These are phyloP conservation scores for Vicugna pacos DNA, from an alignment of 2,113 vertebrate genomes.

Conservation along the genomic window DNA sequence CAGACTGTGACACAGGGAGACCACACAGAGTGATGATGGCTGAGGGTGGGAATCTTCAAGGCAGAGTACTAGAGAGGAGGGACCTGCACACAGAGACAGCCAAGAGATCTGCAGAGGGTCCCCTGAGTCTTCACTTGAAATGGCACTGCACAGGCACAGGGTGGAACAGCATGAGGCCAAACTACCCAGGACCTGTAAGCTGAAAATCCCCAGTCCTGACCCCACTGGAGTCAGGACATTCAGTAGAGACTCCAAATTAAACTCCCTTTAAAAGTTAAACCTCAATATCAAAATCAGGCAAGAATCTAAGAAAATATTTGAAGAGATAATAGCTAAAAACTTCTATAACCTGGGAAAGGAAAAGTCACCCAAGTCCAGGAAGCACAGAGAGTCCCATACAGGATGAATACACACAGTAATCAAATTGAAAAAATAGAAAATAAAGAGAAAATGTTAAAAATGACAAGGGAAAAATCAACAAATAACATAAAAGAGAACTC, in stretches of 20 bases:
- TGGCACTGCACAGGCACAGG: background rate
- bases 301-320: background rate
- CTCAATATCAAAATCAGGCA: background rate
- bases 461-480: no score
- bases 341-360: no score
- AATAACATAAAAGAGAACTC: no score
- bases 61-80: background rate
- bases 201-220: background rate
- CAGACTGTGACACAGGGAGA: rapidly evolving
- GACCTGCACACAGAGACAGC: background rate
- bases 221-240: background rate
- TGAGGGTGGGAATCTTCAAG: background rate
- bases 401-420: no score
- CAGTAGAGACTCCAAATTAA: background rate
- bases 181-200: background rate
- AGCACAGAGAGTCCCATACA: no score
- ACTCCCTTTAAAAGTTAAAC: background rate
- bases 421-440: no score
- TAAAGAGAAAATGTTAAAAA: no score
- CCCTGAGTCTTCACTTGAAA: background rate
- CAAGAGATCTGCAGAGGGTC: no score
- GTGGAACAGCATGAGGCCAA: background rate
- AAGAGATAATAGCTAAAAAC: no score
- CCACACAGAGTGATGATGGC: background rate
- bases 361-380: no score